A percentile compares a stretch with the other conserved stretches of the same genome.
phyloP scores from a whole-genome alignment of 2,888 invertebrate genomes.

The Blera fallax region DNA sequence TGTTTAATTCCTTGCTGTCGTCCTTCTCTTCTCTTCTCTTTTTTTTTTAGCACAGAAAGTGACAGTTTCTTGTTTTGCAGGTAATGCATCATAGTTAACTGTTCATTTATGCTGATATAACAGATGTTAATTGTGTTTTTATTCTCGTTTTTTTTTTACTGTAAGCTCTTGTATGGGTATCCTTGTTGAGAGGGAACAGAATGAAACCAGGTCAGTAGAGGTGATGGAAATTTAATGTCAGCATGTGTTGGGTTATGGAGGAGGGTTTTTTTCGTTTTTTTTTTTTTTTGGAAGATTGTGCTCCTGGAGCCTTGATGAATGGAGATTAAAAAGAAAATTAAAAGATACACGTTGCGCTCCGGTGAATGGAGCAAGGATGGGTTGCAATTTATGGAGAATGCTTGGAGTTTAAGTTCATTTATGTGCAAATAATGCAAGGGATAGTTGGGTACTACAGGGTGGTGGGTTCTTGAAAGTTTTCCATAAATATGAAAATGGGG shows the following conservation, averaged over 20 bases:
- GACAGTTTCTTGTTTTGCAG: constrained; percentile 61
- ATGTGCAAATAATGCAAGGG: background rate
- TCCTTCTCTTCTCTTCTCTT: no score
- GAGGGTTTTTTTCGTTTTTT: constrained; percentile 5
- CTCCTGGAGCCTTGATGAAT: constrained; percentile 41
- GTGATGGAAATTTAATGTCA: constrained; percentile 69
- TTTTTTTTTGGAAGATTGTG: background rate
- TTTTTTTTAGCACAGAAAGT: constrained; percentile 52
- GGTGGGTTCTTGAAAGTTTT: background rate
- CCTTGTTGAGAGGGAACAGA: background rate
- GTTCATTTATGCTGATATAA: constrained; percentile 70
- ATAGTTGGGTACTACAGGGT: background rate
- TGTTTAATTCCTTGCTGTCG: constrained; percentile 39
- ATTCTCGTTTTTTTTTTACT: background rate
- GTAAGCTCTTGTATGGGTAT: background rate
- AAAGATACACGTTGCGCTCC: constrained; percentile 38
- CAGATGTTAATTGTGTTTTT: constrained; percentile 68
- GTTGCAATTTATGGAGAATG: background rate
- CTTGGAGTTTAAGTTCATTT: background rate
- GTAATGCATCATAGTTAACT: constrained; percentile 71
- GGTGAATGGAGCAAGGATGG: background rate
- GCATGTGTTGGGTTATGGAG: constrained; percentile 40
- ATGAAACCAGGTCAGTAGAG: constrained; percentile 64
- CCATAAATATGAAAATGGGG: background rate
- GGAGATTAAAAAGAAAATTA: constrained; percentile 61